Conservation (phyloP, 53 echinoderm and acorn worm species). For the Mesocentrotus franciscanus region DNA sequence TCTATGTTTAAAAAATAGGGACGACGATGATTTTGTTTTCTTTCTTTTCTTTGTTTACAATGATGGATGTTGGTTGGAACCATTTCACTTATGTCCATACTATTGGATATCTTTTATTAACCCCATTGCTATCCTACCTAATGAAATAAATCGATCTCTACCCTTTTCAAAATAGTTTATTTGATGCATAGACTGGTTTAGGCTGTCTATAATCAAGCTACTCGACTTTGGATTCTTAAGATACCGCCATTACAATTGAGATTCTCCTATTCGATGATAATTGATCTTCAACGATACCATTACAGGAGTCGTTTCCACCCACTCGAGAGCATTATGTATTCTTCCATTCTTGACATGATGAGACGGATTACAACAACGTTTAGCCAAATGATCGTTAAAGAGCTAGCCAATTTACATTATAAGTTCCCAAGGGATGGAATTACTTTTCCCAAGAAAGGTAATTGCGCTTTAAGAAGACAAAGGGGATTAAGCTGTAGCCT, state of each 20-base stretch:
- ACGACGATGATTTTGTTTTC: no score
- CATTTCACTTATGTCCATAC: no score
- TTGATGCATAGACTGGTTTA: no score
- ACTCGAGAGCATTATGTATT: neutral
- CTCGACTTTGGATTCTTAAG: neutral
- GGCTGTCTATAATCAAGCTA: no score
- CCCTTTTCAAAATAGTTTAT: no score
- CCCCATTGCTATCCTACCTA: no score
- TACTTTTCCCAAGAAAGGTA: slow-evolving; percentile 29
- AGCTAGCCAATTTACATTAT: neutral
- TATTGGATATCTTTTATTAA: no score
- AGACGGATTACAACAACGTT: neutral
- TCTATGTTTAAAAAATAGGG: no score
- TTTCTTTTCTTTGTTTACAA: no score
- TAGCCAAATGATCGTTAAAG: slow-evolving; percentile 26
- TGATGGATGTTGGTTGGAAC: no score
- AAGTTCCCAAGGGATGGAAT: neutral
- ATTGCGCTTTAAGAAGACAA: slow-evolving; percentile 40
- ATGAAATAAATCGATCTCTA: no score
- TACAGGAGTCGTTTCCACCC: neutral
- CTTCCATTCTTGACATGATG: neutral
- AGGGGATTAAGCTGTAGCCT: neutral
- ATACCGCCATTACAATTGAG: neutral
- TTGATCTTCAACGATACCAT: neutral
- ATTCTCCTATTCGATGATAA: neutral